These are phyloP conservation scores for Stictonetta naevosa DNA, from an alignment of 2,113 vertebrate genomes.

Conservation along the genomic window DNA sequence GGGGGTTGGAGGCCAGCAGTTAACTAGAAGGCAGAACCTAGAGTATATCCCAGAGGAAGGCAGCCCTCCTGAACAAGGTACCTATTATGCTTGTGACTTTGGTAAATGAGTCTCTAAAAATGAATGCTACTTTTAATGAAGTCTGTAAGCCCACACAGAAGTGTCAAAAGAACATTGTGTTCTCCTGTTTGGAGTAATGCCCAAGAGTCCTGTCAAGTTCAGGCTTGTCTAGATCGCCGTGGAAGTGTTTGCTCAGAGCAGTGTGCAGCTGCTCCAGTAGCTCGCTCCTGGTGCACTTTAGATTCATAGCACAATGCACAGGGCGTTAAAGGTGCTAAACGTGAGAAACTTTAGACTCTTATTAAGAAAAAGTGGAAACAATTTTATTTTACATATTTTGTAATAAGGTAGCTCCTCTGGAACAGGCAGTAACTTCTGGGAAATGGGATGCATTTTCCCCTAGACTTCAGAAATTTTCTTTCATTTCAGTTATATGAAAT, in stretches of 20 bases:
- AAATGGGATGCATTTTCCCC: background rate
- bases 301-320: background rate
- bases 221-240: constrained; percentile 1
- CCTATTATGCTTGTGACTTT: background rate
- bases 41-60: background rate
- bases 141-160: background rate
- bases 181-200: constrained; percentile 46
- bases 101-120: background rate
- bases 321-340: background rate
- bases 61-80: background rate
- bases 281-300: background rate
- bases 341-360: background rate
- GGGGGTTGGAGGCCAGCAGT: background rate
- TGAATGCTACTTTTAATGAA: background rate
- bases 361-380: background rate
- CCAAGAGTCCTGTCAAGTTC: background rate
- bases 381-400: background rate
- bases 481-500: background rate
- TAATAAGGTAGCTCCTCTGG: background rate
- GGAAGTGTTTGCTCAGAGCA: constrained; percentile 3
- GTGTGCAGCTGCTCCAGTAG: background rate
- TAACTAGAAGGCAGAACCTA: background rate
- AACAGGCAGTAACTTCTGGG: background rate
- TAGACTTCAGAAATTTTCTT: background rate
- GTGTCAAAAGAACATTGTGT: background rate